A percentile compares a stretch with the other conserved stretches of the same genome.
Evolutionary conservation across 2,113 vertebrate genomes (phyloP).

Genomic region (Ifrita kowaldi): DNA sequence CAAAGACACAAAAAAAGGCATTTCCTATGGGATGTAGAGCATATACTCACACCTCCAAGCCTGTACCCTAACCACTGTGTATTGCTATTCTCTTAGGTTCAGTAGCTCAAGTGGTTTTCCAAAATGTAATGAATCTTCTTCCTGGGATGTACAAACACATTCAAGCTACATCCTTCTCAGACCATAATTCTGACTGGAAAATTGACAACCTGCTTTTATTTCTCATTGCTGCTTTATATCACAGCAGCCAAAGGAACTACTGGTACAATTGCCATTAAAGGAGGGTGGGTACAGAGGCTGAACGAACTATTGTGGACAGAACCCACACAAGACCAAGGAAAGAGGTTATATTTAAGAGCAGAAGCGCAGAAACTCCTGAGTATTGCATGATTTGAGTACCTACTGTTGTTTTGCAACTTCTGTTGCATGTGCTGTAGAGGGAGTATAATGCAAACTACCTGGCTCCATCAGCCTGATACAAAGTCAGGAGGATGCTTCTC

Average conservation of each 20-base stretch:
- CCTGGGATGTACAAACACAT: not conserved
- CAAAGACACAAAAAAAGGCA: not conserved
- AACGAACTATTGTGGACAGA: not conserved
- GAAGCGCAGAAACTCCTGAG: not conserved
- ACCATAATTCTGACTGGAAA: not conserved
- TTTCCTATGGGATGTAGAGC: not conserved
- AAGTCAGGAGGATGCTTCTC: not conserved
- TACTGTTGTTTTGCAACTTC: not conserved
- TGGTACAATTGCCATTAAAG: not conserved
- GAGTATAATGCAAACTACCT: not conserved
- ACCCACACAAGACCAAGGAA: not conserved
- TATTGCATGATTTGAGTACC: not conserved
- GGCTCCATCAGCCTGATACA: not conserved
- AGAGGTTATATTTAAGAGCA: not conserved
- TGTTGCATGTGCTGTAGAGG: not conserved
- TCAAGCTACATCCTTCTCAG: not conserved
- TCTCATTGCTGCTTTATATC: not conserved
- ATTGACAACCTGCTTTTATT: not conserved
- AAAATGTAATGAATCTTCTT: not conserved
- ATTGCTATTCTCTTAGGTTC: not conserved
- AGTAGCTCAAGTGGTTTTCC: not conserved
- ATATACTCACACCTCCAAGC: not conserved
- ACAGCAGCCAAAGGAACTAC: not conserved
- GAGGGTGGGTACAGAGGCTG: not conserved
- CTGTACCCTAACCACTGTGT: not conserved